phyloP scores from a whole-genome alignment of 2,797 vertebrate genomes.

The Gallinago stenura region DNA sequence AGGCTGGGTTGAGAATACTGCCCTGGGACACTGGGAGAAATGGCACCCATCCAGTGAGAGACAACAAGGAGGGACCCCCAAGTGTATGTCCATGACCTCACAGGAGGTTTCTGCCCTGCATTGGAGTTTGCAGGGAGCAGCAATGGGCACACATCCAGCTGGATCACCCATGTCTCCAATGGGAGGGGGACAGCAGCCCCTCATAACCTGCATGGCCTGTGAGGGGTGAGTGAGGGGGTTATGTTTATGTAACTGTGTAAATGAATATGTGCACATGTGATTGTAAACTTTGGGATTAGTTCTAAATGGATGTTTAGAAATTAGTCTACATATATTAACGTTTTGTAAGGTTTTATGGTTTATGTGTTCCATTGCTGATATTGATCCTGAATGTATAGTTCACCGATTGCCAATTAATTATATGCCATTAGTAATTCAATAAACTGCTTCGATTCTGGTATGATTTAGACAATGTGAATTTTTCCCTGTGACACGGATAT shows the following conservation, averaged over 20 bases:
- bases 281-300: neutral
- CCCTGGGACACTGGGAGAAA: fast-evolving
- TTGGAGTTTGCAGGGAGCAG: fast-evolving
- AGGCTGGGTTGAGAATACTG: neutral
- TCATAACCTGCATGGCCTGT: neutral
- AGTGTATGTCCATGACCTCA: fast-evolving
- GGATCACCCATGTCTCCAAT: fast-evolving
- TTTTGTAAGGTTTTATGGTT: neutral
- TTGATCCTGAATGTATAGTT: neutral
- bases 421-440: constrained; percentile 9
- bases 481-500: neutral
- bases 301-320: neutral
- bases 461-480: neutral
- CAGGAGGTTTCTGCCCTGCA: neutral
- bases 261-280: fast-evolving
- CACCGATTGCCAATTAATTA: constrained; percentile 7
- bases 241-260: neutral
- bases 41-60: fast-evolving
- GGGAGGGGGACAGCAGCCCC: fast-evolving
- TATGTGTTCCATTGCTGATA: neutral
- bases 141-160: fast-evolving
- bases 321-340: neutral
- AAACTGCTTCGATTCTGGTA: neutral
- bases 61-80: neutral
- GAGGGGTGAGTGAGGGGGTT: neutral